Base-by-base conservation (phyloP, 2,888 invertebrate genomes). In the Caradrina kadenii region DNA sequence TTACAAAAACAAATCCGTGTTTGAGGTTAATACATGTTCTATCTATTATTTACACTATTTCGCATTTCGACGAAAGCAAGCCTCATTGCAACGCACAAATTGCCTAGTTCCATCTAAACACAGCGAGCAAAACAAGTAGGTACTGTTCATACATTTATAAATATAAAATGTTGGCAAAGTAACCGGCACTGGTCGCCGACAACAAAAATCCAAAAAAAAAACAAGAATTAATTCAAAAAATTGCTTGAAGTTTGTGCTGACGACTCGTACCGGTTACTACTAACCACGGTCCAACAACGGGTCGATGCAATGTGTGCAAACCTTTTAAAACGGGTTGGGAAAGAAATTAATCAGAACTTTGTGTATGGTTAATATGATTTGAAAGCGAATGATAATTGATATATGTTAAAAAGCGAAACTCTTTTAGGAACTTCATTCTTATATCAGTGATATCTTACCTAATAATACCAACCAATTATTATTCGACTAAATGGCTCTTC, bases 331-430 rank as follows among this genome's bases (percentile, higher is more conserved):
- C 21, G 21, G 15, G 45, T 60, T 55, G 19, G 52, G 15, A 15
- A 31, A 63, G 17, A 59, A 56, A 35, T 56, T 42, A 63, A 52
- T 67, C 31, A 58, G 21, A 61, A 42, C 15, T 53, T 21, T 56
- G 21, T 63, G 52, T 59, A 55, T 21, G 50, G 10, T 50, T 74
- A 69, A 60, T 52, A 69, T 22, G 67, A 63, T 76, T 76, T 61
- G 76, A 75, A 76, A 75, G 74, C n/a, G 19, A 19, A 53, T 1
- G 0, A 11, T 52, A 49, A 69, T 70, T 53, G 31, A 45, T 56
- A 45, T 56, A 53, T 35, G 22, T 49, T 53, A 55, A 19, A 49
- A 54, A 49, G 35, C 26, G 13, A 67, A 31, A 26, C 10, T 45
- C 26, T n/a, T n/a, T n/a, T n/a, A n/a, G n/a, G n/a, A n/a, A n/a